Evolutionary conservation across 2,797 vertebrate species (phyloP).

Genomic region (Setipinna tenuifilis): DNA sequence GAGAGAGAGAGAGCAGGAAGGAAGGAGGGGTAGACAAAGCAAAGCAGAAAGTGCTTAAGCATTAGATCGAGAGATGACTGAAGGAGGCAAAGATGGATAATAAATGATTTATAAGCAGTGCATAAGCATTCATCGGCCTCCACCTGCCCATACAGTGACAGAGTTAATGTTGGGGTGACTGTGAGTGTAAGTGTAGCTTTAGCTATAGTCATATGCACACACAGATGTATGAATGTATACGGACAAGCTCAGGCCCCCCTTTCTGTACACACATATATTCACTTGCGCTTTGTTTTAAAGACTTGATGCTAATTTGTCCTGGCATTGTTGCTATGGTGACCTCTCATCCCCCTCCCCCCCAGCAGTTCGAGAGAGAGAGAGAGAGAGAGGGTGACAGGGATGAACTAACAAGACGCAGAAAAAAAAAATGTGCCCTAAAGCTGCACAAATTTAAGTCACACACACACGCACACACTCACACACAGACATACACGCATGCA

Average conservation of each 20-base stretch:
- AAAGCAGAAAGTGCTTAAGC: slow-evolving; percentile 35
- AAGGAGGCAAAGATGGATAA: slow-evolving; percentile 44
- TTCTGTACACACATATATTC: slow-evolving; percentile 25
- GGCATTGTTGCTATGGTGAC: slow-evolving; percentile 65
- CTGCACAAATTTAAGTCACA: slow-evolving; percentile 48
- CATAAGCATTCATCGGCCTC: slow-evolving; percentile 40
- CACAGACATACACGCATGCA: neutral
- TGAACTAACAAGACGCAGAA: slow-evolving; percentile 61
- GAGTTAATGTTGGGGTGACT: neutral
- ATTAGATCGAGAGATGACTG: slow-evolving; percentile 32
- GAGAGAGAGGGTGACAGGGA: slow-evolving; percentile 57
- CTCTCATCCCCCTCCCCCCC: slow-evolving; percentile 55
- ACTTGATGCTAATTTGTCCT: slow-evolving; percentile 62
- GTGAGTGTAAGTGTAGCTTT: neutral
- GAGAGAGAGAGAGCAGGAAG: neutral
- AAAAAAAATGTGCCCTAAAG: slow-evolving; percentile 62
- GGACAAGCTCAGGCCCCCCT: slow-evolving; percentile 2
- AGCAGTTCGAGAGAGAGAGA: slow-evolving; percentile 45
- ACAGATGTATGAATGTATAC: neutral
- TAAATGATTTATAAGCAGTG: slow-evolving; percentile 55
- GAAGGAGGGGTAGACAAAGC: slow-evolving; percentile 33
- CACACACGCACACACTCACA: slow-evolving; percentile 30
- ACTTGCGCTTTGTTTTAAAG: slow-evolving; percentile 47
- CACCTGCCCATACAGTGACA: slow-evolving; percentile 13
- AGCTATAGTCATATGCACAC: neutral